Conservation (phyloP, 2,113 vertebrate genomes). For the Phylloscopus trochiloides region DNA sequence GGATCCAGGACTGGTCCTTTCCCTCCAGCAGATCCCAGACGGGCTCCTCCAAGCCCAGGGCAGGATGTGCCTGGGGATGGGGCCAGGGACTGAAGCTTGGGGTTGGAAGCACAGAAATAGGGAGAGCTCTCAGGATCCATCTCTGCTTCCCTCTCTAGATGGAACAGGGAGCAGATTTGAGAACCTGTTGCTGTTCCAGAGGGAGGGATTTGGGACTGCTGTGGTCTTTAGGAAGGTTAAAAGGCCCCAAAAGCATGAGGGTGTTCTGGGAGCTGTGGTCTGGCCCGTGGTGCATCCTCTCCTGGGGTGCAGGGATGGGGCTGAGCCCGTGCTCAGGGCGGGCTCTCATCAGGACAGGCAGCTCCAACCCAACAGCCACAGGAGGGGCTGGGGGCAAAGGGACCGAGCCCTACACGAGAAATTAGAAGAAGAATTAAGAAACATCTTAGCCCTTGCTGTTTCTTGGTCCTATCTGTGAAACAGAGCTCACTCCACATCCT, state of each 20-base stretch:
- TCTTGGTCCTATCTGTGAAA: neutral
- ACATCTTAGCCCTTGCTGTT: neutral
- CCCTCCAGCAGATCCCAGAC: neutral
- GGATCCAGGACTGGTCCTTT: neutral
- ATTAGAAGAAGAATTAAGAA: neutral
- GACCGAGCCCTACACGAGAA: neutral
- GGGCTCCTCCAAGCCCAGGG: neutral
- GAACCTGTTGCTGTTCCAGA: neutral
- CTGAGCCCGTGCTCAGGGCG: neutral
- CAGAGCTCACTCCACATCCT: neutral
- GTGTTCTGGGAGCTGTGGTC: neutral
- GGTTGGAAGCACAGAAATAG: neutral
- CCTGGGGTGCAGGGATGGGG: neutral
- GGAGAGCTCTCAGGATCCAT: neutral
- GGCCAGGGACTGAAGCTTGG: neutral
- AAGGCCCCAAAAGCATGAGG: neutral
- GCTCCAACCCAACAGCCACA: neutral
- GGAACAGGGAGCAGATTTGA: accelerated
- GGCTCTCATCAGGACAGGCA: neutral
- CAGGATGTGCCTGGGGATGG: neutral
- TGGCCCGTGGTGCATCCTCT: neutral
- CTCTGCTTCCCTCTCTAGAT: neutral
- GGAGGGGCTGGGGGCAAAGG: neutral
- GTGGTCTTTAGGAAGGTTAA: neutral
- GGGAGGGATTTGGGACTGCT: neutral